Base-by-base conservation (phyloP, 64 coral and sea anemone species). In the Porites lutea region DNA sequence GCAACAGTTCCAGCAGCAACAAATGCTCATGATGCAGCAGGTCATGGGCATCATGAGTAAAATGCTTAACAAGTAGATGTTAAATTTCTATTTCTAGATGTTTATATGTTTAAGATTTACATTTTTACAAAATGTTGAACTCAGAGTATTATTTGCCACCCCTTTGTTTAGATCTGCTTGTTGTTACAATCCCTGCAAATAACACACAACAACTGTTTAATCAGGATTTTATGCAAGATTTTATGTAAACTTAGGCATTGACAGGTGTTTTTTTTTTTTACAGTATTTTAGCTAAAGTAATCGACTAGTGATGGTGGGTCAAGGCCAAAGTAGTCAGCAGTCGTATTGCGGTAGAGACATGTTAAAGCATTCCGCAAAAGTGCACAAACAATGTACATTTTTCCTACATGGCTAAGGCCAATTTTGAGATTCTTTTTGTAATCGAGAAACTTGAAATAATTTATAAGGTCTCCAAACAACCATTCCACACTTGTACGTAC, bases 231-330 rank as follows among this genome's bases (percentile, higher is more conserved):
- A 72, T 72, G 69, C 69, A 72, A 72, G 69, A 6, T 72, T 72
- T 72, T 37, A 72, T 72, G 69, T 27, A 72, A 37, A 23, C 7
- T 5, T 72, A 37, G 27, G 27, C 27, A 72, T 72, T 72, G 69
- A 46, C 7, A 15, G 44, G 69, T 72, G 69, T 72, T 71, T 71
- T 27, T 71, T 3, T n/a, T 71, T 0, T 7, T 8, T 37, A 37
- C 22, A 72, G 69, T 18, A 8, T 72, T 37, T 72, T 46, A 72
- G 69, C 69, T 72, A 27, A 72, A 72, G 69, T 72, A 72, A 72
- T 72, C 20, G 44, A 21, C 69, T 12, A 71, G 18, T 23, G n/a
- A 71, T n/a, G 65, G 65, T 67, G 65, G 65, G 14, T 67, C 65
- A n/a, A 67, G 65, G 15, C 65, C 65, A 67, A 67, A 67, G 58